A percentile compares a stretch with the other conserved stretches of the same genome.
Conservation (phyloP, 2,888 invertebrate species). For the Germaria angustata region DNA sequence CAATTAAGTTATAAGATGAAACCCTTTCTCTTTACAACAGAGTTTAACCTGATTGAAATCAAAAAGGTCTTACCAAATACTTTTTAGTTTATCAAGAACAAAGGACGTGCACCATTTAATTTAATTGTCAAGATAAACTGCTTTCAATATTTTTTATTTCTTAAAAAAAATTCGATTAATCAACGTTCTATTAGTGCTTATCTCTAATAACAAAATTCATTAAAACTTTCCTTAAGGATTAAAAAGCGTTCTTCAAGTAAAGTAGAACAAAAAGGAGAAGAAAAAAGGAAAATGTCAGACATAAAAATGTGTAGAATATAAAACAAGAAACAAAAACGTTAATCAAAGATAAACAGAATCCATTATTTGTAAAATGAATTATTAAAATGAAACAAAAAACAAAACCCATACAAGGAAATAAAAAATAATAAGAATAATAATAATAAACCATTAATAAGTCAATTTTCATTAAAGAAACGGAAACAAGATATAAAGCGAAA, state of each 20-base stretch:
- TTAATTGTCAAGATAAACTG: too few species aligned
- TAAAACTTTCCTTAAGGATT: conserved; percentile 13
- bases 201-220: neutral
- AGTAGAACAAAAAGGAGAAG: neutral
- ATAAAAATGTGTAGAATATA: conserved; percentile 4
- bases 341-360: neutral
- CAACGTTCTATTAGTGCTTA: conserved; percentile 4
- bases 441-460: conserved; percentile 41
- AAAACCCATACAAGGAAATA: too few species aligned
- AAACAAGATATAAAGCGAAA: neutral
- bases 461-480: conserved; percentile 47
- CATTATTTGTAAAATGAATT: conserved; percentile 12
- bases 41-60: too few species aligned
- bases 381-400: neutral
- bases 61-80: too few species aligned
- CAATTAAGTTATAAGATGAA: too few species aligned
- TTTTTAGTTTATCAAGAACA: too few species aligned
- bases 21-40: too few species aligned
- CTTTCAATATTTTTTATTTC: too few species aligned
- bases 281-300: neutral
- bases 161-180: neutral
- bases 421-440: neutral
- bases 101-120: too few species aligned
- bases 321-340: neutral
- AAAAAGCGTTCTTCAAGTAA: too few species aligned